Conservation (phyloP, 2,888 invertebrate species). For the Epistrophe grossulariae region DNA sequence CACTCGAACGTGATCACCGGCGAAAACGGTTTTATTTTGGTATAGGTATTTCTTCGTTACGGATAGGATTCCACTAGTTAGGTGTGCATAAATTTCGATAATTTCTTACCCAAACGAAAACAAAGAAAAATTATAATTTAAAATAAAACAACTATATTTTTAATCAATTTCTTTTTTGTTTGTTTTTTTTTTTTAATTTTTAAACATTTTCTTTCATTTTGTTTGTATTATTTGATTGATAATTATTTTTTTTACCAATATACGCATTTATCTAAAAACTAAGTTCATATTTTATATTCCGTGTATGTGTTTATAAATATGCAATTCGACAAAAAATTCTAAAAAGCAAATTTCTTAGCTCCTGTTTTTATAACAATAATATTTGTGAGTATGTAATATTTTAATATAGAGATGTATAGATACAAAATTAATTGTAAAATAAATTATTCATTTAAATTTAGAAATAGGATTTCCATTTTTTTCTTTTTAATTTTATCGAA, state of each 20-base stretch:
- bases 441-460: conserved; percentile 54
- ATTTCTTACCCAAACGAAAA: no score
- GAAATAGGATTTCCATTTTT: conserved; percentile 30
- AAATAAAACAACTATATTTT: neutral
- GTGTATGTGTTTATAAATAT: conserved; percentile 40
- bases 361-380: conserved; percentile 11
- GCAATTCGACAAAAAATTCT: conserved; percentile 45
- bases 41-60: no score
- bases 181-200: conserved; percentile 18
- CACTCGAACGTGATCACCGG: no score
- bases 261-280: conserved; percentile 61
- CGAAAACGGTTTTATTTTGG: no score
- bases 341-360: conserved; percentile 12
- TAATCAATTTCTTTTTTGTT: conserved; percentile 6
- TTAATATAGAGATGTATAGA: conserved; percentile 13
- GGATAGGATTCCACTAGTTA: no score
- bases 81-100: no score
- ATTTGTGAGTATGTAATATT: conserved; percentile 50
- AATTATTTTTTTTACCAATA: conserved; percentile 34
- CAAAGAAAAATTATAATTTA: no score
- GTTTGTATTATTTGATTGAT: conserved; percentile 30
- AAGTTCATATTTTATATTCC: conserved; percentile 50
- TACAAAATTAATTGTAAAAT: conserved; percentile 59
- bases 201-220: conserved; percentile 46
- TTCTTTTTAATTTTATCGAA: conserved; percentile 17